phyloP scores from a whole-genome alignment of 2,113 vertebrate genomes.

The Tragelaphus scriptus region DNA sequence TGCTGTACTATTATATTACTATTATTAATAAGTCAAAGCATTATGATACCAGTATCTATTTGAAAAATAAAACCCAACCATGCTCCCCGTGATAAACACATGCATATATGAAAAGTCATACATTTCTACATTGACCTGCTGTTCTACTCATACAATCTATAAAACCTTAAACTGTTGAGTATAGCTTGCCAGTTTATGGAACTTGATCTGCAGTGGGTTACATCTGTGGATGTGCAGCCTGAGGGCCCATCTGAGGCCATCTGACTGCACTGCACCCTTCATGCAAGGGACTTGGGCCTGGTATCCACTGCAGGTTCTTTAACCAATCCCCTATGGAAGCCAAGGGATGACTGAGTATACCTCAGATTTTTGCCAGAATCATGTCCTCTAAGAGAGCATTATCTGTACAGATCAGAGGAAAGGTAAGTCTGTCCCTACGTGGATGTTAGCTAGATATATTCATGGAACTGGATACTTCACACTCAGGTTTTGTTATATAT shows the following conservation, averaged over 20 bases:
- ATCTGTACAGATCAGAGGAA: neutral
- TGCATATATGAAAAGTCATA: accelerated
- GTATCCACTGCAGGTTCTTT: neutral
- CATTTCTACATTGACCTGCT: neutral
- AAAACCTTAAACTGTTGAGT: neutral
- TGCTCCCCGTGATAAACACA: neutral
- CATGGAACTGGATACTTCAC: accelerated
- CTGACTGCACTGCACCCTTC: neutral
- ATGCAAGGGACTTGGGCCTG: accelerated
- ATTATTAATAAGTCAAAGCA: neutral
- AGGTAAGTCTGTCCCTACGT: neutral
- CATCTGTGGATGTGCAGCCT: neutral
- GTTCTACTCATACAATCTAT: accelerated
- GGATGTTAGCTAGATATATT: accelerated
- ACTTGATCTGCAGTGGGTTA: neutral
- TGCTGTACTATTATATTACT: neutral
- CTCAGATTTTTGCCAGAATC: neutral
- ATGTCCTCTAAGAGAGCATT: accelerated
- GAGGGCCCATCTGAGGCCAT: neutral
- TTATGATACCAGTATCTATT: neutral
- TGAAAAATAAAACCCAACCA: neutral
- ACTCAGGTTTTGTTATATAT: neutral
- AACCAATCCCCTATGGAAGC: neutral
- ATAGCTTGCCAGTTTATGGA: neutral
- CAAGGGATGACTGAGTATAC: accelerated